A percentile compares a stretch with the other conserved stretches of the same genome.
Conservation (phyloP, 2,113 vertebrate species). For the Neodontobutis hainanensis region DNA sequence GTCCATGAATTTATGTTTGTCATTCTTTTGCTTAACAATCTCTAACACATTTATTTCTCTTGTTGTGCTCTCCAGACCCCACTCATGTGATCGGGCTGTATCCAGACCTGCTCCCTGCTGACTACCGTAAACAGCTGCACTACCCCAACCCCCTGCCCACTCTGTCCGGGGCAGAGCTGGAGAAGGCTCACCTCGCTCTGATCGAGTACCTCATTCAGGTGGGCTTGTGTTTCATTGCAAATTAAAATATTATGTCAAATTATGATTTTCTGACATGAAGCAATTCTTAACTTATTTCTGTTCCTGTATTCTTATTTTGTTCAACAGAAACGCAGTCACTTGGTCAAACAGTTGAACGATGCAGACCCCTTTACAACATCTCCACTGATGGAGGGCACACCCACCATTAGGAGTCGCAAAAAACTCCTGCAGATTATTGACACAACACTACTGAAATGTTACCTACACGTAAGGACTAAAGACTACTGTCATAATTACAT, state of each 20-base stretch:
- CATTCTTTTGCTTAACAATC: too few relatives aligned
- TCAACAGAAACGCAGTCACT: constrained; percentile 92
- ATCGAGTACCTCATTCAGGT: constrained; percentile 98
- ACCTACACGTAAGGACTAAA: constrained; percentile 87
- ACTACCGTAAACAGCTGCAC: constrained; percentile 96
- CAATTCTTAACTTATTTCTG: background rate
- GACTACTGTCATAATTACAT: background rate
- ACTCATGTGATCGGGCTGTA: constrained; percentile 98
- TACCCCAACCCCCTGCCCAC: constrained; percentile 93
- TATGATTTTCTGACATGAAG: background rate
- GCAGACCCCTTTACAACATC: constrained; percentile 92
- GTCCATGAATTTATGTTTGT: too few relatives aligned
- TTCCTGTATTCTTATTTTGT: background rate
- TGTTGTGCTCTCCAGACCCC: constrained; percentile 82
- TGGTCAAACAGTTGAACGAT: constrained; percentile 96
- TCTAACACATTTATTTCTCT: background rate
- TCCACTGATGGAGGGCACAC: constrained; percentile 95
- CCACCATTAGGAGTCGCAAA: constrained; percentile 96
- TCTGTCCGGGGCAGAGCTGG: constrained; percentile 91
- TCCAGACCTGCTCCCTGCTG: constrained; percentile 93
- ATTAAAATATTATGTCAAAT: too few relatives aligned
- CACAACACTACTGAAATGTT: constrained; percentile 95
- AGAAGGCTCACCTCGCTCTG: constrained; percentile 94
- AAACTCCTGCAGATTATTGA: constrained; percentile 98
- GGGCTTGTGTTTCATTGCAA: background rate